Evolutionary conservation across 1,140 invertebrate species (phyloP).

Genomic region (Drosophila truncata): DNA sequence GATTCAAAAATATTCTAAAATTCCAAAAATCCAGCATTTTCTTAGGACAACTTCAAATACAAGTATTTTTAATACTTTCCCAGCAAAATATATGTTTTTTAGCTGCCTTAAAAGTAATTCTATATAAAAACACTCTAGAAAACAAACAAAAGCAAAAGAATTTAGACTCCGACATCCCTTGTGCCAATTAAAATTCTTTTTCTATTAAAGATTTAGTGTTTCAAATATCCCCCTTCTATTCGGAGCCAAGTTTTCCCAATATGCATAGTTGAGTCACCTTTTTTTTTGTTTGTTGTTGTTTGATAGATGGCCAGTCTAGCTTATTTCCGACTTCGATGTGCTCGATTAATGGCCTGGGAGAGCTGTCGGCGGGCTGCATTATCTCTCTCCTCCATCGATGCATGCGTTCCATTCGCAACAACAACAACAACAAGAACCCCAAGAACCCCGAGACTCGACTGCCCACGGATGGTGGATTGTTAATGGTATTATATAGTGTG

Average conservation of each 20-base stretch:
- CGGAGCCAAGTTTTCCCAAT: background rate
- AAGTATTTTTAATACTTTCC: background rate
- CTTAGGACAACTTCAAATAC: too few species aligned
- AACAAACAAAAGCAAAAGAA: background rate
- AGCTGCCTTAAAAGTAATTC: too few species aligned
- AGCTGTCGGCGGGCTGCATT: constrained; percentile 64
- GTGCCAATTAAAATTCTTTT: background rate
- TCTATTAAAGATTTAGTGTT: background rate
- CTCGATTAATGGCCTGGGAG: constrained; percentile 8
- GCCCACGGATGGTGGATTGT: constrained; percentile 3
- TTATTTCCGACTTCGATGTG: constrained; percentile 20
- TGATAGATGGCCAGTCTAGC: constrained; percentile 16
- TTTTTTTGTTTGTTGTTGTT: background rate
- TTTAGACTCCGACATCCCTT: background rate
- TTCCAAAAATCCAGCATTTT: background rate
- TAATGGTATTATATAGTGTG: constrained; percentile 11
- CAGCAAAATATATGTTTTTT: background rate
- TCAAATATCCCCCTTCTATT: background rate
- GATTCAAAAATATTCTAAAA: too few species aligned
- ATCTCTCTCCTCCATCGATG: constrained; percentile 56
- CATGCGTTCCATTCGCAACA: constrained; percentile 38
- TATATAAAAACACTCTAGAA: background rate
- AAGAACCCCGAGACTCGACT: constrained; percentile 10
- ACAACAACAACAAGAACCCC: constrained; percentile 8
- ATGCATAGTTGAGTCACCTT: constrained; percentile 5